A percentile compares a stretch with the other conserved stretches of the same genome.
These are phyloP conservation scores for Zaprionus ornatus DNA, from an alignment of 1,140 invertebrate genomes.

Conservation along the genomic window DNA sequence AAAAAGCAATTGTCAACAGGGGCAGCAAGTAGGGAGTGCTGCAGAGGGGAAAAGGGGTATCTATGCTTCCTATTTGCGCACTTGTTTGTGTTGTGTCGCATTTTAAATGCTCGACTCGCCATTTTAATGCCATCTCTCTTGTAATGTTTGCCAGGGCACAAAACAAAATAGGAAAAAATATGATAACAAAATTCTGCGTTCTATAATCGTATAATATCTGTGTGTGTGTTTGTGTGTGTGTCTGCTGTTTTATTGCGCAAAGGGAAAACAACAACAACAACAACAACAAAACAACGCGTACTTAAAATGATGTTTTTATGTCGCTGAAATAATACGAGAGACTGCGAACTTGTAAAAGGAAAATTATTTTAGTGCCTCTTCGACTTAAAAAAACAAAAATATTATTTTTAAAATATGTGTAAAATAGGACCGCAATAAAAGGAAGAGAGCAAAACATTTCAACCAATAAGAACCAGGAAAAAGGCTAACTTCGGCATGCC, in stretches of 20 bases:
- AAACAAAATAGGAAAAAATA: not conserved
- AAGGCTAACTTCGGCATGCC: too few relatives aligned
- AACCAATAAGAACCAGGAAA: too few relatives aligned
- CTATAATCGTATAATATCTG: not conserved
- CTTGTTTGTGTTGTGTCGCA: slow-evolving; percentile 20
- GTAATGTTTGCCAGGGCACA: slow-evolving; percentile 27
- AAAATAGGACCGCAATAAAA: not conserved
- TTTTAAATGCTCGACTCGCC: slow-evolving; percentile 34
- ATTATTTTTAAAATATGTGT: not conserved
- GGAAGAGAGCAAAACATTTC: too few relatives aligned
- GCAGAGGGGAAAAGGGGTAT: not conserved
- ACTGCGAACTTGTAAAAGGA: not conserved
- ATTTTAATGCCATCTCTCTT: slow-evolving; percentile 32
- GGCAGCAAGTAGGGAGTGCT: not conserved
- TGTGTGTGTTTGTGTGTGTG: not conserved
- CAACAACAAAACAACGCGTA: not conserved
- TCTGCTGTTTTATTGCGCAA: slow-evolving; percentile 12
- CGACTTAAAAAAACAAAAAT: not conserved
- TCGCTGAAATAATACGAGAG: not conserved
- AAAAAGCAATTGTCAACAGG: slow-evolving; percentile 27
- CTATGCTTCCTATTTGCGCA: not conserved
- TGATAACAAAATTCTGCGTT: slow-evolving; percentile 8
- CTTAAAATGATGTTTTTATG: not conserved
- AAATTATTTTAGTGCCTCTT: not conserved
- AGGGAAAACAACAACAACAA: not conserved